Base-by-base conservation (phyloP, 2,888 invertebrate species). In the Orchestes rusci region DNA sequence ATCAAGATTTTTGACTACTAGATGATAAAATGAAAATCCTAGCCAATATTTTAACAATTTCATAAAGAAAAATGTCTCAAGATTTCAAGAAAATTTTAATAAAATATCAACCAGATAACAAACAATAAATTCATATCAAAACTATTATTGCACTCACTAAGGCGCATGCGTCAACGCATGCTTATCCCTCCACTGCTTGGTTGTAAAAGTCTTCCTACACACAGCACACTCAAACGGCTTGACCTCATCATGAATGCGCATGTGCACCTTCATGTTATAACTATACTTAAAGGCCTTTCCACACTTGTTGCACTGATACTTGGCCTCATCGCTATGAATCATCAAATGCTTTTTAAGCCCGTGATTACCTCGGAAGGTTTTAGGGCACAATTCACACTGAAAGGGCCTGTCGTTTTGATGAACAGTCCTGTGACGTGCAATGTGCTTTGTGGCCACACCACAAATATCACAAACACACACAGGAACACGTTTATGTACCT, bases 201-300 rank as follows among this genome's bases (percentile, higher is more conserved):
- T 75, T 0, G 74, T 69, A 54, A 76, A 73, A 19, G 71, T 72
- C 51, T 73, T 74, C 0, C 73, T 73, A 51, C 79, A 61, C 20
- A 53, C 35, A 1, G 39, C 42, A 39, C 64, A 61, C n/a, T 33
- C 36, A 42, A 59, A 60, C 3, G 63, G 63, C 51, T 71, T 74
- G 18, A 73, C 72, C 0, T 72, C 73, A 10, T 72, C 73, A 47
- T 76, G 76, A 37, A 71, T 72, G 1, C 70, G 58, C 70, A 73
- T 70, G 52, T 76, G 75, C 13, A 56, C 53, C 16, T 51, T 54
- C 17, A 62, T 47, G 36, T 44, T 47, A 34, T 50, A 45, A 18
- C 41, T 40, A 27, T 37, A 48, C 31, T 45, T 45, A 17, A 51
- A 48, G 2, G 43, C 43, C 39, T 50, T 50, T 1, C 43, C 46